Evolutionary conservation across 2,888 invertebrate species (phyloP).

Genomic region (Dryococelus australis): DNA sequence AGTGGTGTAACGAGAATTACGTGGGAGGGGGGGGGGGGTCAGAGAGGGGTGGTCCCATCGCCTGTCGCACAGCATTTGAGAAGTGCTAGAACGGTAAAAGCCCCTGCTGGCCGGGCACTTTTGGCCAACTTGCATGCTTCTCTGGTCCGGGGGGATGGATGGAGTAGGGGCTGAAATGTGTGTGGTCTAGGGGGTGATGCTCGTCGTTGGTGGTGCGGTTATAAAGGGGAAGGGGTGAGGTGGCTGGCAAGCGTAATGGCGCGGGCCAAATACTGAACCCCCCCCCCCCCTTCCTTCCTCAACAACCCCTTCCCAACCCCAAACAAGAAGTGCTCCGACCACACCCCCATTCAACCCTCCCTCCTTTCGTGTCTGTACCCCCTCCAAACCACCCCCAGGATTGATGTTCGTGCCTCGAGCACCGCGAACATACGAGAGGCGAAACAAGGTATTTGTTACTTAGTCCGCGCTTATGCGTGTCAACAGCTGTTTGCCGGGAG

Average conservation of each 20-base stretch:
- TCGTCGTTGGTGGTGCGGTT: neutral
- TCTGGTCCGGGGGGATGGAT: neutral
- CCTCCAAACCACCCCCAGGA: no score
- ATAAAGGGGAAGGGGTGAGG: neutral
- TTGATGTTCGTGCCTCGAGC: neutral
- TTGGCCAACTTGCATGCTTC: conserved; percentile 16
- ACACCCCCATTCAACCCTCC: neutral
- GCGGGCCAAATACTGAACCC: neutral
- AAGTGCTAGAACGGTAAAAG: neutral
- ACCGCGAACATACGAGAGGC: neutral
- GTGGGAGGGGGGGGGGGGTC: neutral
- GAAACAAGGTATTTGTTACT: neutral
- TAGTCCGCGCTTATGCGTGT: neutral
- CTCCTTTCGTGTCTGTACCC: neutral
- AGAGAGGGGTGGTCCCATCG: neutral
- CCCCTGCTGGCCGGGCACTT: neutral
- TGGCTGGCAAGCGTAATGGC: neutral
- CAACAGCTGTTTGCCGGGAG: neutral
- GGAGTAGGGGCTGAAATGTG: neutral
- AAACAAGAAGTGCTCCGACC: conserved; percentile 7
- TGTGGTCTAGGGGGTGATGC: neutral
- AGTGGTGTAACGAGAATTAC: neutral
- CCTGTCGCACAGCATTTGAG: conserved; percentile 1
- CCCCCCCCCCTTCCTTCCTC: neutral
- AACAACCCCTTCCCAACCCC: neutral